Percentiles rank a stretch among this genome's conserved stretches.
Evolutionary conservation across 2,797 vertebrate species (phyloP).

Genomic region (Syncerus caffer): DNA sequence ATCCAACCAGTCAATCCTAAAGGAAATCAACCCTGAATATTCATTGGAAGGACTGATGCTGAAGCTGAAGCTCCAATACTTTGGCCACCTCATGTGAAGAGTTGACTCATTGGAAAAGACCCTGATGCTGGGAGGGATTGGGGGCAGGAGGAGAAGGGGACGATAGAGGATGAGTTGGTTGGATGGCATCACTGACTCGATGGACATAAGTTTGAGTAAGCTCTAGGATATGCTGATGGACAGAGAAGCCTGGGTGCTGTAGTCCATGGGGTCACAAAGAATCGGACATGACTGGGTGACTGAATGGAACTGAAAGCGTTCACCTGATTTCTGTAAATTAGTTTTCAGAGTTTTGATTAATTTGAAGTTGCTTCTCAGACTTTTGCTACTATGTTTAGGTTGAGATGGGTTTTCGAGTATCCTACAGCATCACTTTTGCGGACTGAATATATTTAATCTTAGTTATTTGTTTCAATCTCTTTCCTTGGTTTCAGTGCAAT

Average conservation of each 20-base stretch:
- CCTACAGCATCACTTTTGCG: not conserved
- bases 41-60: not conserved
- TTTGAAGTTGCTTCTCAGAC: not conserved
- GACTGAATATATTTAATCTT: not conserved
- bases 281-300: not conserved
- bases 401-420: not conserved
- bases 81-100: not conserved
- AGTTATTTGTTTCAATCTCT: not conserved
- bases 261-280: not conserved
- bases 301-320: not conserved
- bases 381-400: not conserved
- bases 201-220: not conserved
- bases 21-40: not conserved
- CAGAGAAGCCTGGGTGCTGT: not conserved
- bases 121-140: not conserved
- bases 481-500: not conserved
- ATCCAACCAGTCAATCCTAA: not conserved
- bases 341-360: not conserved
- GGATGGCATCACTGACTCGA: not conserved
- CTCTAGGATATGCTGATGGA: not conserved
- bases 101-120: not conserved
- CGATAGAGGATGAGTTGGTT: not conserved
- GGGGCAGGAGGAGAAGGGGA: not conserved
- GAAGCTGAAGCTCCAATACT: not conserved
- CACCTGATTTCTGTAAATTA: not conserved